Conservation (phyloP, 2,888 invertebrate genomes). For the Apodemia mormo region DNA sequence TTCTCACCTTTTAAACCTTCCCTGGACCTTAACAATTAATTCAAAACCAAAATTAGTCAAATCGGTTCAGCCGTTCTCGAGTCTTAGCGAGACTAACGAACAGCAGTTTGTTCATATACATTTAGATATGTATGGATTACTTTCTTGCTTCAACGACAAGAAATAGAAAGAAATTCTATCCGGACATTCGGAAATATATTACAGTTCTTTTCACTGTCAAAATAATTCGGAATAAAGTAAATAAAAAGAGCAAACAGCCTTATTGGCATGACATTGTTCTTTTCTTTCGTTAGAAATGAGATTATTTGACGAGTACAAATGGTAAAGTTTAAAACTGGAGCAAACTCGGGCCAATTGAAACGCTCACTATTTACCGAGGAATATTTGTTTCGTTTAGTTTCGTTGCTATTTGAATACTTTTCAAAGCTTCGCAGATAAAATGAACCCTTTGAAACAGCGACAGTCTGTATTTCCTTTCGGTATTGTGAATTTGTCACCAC, state of each 20-base stretch:
- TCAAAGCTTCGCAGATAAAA: not conserved
- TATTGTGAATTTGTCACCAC: no score
- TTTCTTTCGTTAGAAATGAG: slow-evolving; percentile 2
- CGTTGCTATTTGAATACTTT: not conserved
- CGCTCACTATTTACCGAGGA: slow-evolving; percentile 16
- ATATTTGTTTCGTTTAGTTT: not conserved
- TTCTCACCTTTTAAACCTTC: slow-evolving; percentile 15
- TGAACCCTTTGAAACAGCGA: not conserved
- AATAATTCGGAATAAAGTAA: not conserved
- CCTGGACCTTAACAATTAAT: no score
- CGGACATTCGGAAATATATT: not conserved
- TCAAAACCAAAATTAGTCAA: no score
- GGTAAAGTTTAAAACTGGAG: slow-evolving; percentile 15
- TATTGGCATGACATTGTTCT: slow-evolving; percentile 2
- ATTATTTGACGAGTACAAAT: slow-evolving; percentile 12
- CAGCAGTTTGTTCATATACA: no score
- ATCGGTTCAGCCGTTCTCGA: no score
- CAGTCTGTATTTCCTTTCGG: no score
- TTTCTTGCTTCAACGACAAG: not conserved
- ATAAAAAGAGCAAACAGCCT: slow-evolving; percentile 6
- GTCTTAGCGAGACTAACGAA: no score
- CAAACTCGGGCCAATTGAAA: slow-evolving; percentile 3
- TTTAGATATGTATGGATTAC: no score
- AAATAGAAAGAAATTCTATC: not conserved
- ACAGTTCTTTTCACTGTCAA: not conserved